Evolutionary conservation across 2,888 invertebrate species (phyloP).

Genomic region (Encarsia formosa): DNA sequence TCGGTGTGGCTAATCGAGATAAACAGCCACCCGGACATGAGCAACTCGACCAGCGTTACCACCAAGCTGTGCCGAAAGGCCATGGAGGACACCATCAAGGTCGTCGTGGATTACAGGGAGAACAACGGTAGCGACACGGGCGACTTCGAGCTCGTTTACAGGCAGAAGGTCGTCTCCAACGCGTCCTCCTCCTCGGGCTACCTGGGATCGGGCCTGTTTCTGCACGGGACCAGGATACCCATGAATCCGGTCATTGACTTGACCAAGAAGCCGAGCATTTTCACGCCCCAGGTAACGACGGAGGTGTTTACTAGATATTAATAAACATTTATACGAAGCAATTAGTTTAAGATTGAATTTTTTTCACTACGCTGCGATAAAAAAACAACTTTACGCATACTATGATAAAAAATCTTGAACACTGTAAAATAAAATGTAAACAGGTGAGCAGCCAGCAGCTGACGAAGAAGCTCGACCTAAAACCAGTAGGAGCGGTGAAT

Average conservation of each 20-base stretch:
- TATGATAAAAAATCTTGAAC: too few relatives aligned
- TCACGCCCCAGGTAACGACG: too few relatives aligned
- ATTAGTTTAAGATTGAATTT: too few relatives aligned
- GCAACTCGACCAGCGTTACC: slow-evolving; percentile 86
- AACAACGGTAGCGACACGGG: slow-evolving; percentile 76
- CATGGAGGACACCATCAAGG: slow-evolving; percentile 88
- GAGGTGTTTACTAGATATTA: too few relatives aligned
- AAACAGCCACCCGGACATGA: slow-evolving; percentile 89
- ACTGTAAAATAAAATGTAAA: too few relatives aligned
- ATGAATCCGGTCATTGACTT: not conserved
- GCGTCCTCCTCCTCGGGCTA: slow-evolving; percentile 80
- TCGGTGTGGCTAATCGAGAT: slow-evolving; percentile 93
- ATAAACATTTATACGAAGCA: too few relatives aligned
- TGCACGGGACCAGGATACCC: slow-evolving; percentile 62
- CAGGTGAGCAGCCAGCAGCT: not conserved
- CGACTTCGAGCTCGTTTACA: slow-evolving; percentile 74
- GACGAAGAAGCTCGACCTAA: slow-evolving; percentile 13
- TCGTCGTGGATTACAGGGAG: slow-evolving; percentile 70
- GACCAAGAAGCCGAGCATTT: not conserved
- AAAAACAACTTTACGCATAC: too few relatives aligned
- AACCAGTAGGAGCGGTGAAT: slow-evolving; percentile 32
- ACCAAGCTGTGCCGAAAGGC: slow-evolving; percentile 81
- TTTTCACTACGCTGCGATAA: too few relatives aligned
- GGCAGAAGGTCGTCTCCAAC: slow-evolving; percentile 70
- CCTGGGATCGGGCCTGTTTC: slow-evolving; percentile 67